phyloP scores from a whole-genome alignment of 2,113 vertebrate genomes.

The Paratilapia polleni region DNA sequence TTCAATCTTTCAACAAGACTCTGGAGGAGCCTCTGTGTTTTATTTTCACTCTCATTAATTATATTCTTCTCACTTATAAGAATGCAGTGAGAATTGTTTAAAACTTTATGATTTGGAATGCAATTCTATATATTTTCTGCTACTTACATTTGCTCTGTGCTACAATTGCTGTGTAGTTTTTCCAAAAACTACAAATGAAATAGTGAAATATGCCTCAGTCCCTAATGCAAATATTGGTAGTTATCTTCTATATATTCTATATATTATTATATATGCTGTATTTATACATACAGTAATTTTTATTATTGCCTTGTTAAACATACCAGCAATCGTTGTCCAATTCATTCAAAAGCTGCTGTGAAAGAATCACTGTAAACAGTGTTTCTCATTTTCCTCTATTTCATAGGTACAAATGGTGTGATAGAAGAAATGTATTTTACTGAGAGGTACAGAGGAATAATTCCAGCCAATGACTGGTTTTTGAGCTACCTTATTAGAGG shows the following conservation, averaged over 20 bases:
- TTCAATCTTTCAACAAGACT: constrained; percentile 27
- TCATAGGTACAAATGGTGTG: constrained; percentile 2
- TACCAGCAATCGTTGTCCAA: neutral
- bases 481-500: constrained; percentile 47
- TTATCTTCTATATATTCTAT: too few species aligned
- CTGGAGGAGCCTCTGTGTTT: constrained; percentile 7
- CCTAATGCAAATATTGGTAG: neutral
- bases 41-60: constrained; percentile 3
- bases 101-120: neutral
- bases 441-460: constrained; percentile 15
- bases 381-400: neutral
- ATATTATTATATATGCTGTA: too few species aligned
- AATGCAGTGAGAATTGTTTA: neutral
- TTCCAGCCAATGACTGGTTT: constrained; percentile 36
- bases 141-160: neutral
- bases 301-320: neutral
- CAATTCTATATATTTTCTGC: neutral
- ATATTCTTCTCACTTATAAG: constrained; percentile 10
- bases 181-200: neutral
- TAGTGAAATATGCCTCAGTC: neutral
- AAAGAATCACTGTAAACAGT: neutral
- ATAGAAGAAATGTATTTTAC: constrained; percentile 28
- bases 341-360: neutral
- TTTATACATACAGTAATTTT: neutral
- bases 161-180: neutral